These are phyloP conservation scores for Ophioninae sp. DNA, from an alignment of 2,888 invertebrate species.

Conservation along the genomic window DNA sequence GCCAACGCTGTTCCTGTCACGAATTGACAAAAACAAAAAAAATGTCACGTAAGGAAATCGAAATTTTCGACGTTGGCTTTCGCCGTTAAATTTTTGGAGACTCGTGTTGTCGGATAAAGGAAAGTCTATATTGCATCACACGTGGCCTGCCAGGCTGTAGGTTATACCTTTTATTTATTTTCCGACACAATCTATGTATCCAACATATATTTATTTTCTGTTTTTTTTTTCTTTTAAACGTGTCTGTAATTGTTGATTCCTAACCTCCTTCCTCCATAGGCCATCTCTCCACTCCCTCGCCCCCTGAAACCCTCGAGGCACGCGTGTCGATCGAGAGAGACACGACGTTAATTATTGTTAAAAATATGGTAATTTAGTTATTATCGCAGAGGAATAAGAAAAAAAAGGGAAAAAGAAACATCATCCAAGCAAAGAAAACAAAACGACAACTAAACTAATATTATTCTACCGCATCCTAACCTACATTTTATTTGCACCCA, in stretches of 20 bases:
- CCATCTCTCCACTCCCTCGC: slow-evolving; percentile 25
- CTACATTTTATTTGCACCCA: slow-evolving; percentile 80
- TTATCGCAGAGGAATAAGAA: slow-evolving; percentile 56
- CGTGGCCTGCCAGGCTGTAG: slow-evolving; percentile 58
- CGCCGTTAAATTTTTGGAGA: slow-evolving; percentile 29
- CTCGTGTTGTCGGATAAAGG: slow-evolving; percentile 28
- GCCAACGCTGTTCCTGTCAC: slow-evolving; percentile 17
- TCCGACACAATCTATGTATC: slow-evolving; percentile 42
- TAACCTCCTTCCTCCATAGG: slow-evolving; percentile 25
- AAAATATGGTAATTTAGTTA: slow-evolving; percentile 64
- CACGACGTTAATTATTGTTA: slow-evolving; percentile 59
- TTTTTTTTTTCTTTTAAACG: slow-evolving; percentile 8
- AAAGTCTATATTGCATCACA: slow-evolving; percentile 46
- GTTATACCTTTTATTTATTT: slow-evolving; percentile 58
- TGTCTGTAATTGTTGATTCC: neutral
- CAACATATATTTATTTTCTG: slow-evolving; percentile 51
- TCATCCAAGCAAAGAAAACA: slow-evolving; percentile 62
- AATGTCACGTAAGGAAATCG: neutral
- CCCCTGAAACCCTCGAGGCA: slow-evolving; percentile 8
- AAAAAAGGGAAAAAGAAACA: slow-evolving; percentile 42
- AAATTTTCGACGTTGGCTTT: neutral
- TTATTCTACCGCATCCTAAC: slow-evolving; percentile 79
- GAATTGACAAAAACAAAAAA: neutral
- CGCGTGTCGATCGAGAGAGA: slow-evolving; percentile 42
- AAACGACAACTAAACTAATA: slow-evolving; percentile 73